A percentile compares a stretch with the other conserved stretches of the same genome.
These are phyloP conservation scores for Orchestia grillus DNA, from an alignment of 1,140 invertebrate genomes.

Conservation along the genomic window DNA sequence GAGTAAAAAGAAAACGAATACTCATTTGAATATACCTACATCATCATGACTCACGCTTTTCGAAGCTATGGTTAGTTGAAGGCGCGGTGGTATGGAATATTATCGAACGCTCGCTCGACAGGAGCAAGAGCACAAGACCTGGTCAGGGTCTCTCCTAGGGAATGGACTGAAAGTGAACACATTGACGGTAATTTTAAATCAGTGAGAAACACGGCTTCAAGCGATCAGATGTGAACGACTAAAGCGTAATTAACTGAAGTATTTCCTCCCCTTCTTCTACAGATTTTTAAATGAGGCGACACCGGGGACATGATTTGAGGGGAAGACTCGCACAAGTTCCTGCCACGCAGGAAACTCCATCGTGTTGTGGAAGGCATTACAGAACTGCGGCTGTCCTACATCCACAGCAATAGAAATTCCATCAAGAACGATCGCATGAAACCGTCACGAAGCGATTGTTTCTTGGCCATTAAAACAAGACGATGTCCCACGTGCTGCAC, in stretches of 20 bases:
- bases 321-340: not conserved
- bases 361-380: not conserved
- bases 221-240: too few species aligned
- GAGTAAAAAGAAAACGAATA: not conserved
- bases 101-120: not conserved
- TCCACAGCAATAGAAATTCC: not conserved
- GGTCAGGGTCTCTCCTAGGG: not conserved
- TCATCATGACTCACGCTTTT: not conserved
- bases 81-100: not conserved
- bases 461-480: not conserved
- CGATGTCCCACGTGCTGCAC: not conserved
- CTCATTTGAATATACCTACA: not conserved
- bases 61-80: not conserved
- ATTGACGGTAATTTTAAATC: not conserved
- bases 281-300: not conserved
- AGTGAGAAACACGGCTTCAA: too few species aligned
- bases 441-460: not conserved
- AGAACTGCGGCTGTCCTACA: not conserved
- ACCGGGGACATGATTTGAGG: not conserved
- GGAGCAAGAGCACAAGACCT: not conserved
- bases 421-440: not conserved
- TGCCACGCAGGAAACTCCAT: not conserved
- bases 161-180: not conserved
- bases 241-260: not conserved
- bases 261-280: not conserved